These are phyloP conservation scores for Agrochola litura DNA, from an alignment of 2,888 invertebrate genomes.

Conservation along the genomic window DNA sequence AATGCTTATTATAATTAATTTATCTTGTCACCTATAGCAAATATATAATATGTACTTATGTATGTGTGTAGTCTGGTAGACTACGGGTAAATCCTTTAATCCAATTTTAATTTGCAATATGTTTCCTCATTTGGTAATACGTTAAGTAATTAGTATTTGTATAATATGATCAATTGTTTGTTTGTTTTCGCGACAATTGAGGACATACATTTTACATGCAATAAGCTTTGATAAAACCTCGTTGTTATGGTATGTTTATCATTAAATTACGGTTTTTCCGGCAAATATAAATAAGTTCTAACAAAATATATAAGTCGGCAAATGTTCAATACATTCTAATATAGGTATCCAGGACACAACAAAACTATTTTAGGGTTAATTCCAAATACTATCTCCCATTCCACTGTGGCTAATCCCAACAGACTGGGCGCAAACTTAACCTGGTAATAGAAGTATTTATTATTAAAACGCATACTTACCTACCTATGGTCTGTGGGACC, in stretches of 20 bases:
- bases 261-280: background rate
- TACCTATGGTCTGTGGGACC: slow-evolving; percentile 26
- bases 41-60: slow-evolving; percentile 8
- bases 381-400: slow-evolving; percentile 15
- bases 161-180: slow-evolving; percentile 23
- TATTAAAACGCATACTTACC: slow-evolving; percentile 53
- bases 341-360: background rate
- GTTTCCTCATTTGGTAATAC: slow-evolving; percentile 47
- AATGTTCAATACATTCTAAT: background rate
- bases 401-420: slow-evolving; percentile 30
- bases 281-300: background rate
- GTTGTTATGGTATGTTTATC: background rate
- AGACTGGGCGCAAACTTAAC: slow-evolving; percentile 46
- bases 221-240: slow-evolving; percentile 14
- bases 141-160: slow-evolving; percentile 27
- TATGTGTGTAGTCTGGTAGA: slow-evolving; percentile 4
- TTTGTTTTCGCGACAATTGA: slow-evolving; percentile 28
- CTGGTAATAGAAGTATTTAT: slow-evolving; percentile 61
- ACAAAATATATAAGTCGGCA: background rate
- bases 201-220: slow-evolving; percentile 15
- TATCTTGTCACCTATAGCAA: slow-evolving; percentile 15
- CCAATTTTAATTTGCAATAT: slow-evolving; percentile 50
- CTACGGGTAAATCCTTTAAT: slow-evolving; percentile 50
- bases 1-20: slow-evolving; percentile 15
- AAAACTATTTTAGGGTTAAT: slow-evolving; percentile 13